Conservation (phyloP, 2,797 vertebrate species). For the Lepus oiostolus region DNA sequence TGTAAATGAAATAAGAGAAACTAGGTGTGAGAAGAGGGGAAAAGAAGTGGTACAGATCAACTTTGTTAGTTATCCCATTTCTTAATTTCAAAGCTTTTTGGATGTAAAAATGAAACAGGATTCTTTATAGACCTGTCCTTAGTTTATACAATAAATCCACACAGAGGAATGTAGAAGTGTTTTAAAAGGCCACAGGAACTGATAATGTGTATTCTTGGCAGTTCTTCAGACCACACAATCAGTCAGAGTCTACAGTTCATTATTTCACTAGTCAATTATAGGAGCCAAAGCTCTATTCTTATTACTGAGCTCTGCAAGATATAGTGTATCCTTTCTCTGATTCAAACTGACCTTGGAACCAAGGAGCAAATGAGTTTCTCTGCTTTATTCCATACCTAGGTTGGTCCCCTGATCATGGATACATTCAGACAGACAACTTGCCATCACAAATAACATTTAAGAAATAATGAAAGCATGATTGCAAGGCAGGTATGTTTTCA, state of each 20-base stretch:
- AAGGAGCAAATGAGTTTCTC: conserved; percentile 70
- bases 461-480: conserved; percentile 25
- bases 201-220: conserved; percentile 34
- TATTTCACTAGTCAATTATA: conserved; percentile 52
- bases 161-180: neutral
- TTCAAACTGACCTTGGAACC: conserved; percentile 63
- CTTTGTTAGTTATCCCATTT: conserved; percentile 16
- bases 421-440: neutral
- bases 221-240: conserved; percentile 41
- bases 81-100: conserved; percentile 47
- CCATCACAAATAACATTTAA: neutral
- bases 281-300: conserved; percentile 46
- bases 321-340: conserved; percentile 7
- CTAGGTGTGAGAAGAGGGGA: conserved; percentile 20
- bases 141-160: conserved; percentile 39
- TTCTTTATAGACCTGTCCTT: conserved; percentile 36
- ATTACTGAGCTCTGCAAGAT: conserved; percentile 48
- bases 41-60: conserved; percentile 28
- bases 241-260: conserved; percentile 59
- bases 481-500: neutral
- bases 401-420: neutral
- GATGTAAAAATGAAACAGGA: conserved; percentile 14
- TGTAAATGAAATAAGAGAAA: conserved; percentile 53
- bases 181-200: conserved; percentile 55
- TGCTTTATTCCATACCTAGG: neutral